phyloP scores from a whole-genome alignment of 2,797 vertebrate genomes.

The Alosa sapidissima region DNA sequence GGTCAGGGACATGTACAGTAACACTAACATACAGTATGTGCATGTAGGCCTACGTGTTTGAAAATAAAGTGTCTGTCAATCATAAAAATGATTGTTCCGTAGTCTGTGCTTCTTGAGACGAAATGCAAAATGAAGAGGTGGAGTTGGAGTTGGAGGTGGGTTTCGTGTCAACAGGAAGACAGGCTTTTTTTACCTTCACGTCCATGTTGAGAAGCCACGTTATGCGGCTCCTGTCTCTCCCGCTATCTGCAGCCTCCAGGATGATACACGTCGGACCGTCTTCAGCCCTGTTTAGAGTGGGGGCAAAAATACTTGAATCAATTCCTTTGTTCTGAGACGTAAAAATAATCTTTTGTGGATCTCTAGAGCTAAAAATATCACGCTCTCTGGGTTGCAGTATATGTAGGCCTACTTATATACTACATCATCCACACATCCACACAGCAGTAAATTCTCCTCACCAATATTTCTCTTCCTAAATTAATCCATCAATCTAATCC shows the following conservation, averaged over 20 bases:
- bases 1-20: background rate
- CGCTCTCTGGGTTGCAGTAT: background rate
- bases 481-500: no score
- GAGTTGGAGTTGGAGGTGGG: background rate
- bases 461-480: no score
- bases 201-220: constrained; percentile 85
- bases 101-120: background rate
- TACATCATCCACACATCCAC: background rate
- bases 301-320: background rate
- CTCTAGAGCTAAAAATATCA: background rate
- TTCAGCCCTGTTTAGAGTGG: constrained; percentile 70
- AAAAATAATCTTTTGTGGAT: no score
- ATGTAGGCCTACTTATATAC: background rate
- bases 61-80: background rate
- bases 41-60: background rate
- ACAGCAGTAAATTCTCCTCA: no score
- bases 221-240: constrained; percentile 63
- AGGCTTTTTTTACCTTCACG: constrained; percentile 69
- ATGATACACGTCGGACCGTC: constrained; percentile 79
- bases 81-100: background rate
- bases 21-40: background rate
- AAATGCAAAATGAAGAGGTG: background rate
- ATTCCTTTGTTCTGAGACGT: background rate
- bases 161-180: background rate
- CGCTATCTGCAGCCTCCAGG: constrained; percentile 63